A percentile compares a stretch with the other conserved stretches of the same genome.
Evolutionary conservation across 30 jellyfish, hydroid and myxozoan species (phyloP).

Genomic region (Morbakka virulenta): DNA sequence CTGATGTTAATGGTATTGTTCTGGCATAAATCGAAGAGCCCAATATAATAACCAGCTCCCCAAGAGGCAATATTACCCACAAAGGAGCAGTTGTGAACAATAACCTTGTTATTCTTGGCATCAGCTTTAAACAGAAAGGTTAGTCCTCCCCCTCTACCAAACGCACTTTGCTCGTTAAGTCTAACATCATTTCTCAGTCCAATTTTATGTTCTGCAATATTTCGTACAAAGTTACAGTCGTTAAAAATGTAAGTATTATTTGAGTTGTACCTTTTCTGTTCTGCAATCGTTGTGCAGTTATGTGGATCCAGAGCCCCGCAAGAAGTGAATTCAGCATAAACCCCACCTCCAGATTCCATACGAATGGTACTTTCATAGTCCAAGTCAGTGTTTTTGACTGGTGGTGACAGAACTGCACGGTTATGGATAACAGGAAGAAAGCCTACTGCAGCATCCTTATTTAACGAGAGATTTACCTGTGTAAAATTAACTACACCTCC

Average conservation of each 20-base stretch:
- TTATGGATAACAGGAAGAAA: no score
- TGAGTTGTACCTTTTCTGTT: conserved; percentile 58
- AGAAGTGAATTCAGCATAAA: conserved; percentile 34
- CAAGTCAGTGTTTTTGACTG: no score
- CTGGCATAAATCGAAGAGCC: conserved; percentile 33
- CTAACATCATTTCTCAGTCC: no score
- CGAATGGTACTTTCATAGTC: no score
- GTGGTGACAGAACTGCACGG: no score
- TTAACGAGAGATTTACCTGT: not conserved
- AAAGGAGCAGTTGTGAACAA: conserved; percentile 24
- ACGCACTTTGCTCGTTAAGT: conserved; percentile 8
- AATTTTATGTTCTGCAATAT: not conserved
- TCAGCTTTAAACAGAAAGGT: conserved; percentile 33
- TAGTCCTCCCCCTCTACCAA: conserved; percentile 67
- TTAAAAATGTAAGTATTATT: not conserved
- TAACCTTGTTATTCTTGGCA: conserved; percentile 26
- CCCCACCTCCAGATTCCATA: conserved; percentile 65
- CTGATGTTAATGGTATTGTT: conserved; percentile 5
- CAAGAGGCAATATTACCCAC: conserved; percentile 53
- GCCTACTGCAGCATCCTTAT: no score
- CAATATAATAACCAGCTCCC: conserved; percentile 74
- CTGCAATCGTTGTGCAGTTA: conserved; percentile 39
- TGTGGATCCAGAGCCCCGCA: conserved; percentile 71
- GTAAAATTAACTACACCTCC: conserved; percentile 33
- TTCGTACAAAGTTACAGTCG: conserved; percentile 7